Conservation (phyloP, 2,888 invertebrate species). For the Galerucella calmariensis region DNA sequence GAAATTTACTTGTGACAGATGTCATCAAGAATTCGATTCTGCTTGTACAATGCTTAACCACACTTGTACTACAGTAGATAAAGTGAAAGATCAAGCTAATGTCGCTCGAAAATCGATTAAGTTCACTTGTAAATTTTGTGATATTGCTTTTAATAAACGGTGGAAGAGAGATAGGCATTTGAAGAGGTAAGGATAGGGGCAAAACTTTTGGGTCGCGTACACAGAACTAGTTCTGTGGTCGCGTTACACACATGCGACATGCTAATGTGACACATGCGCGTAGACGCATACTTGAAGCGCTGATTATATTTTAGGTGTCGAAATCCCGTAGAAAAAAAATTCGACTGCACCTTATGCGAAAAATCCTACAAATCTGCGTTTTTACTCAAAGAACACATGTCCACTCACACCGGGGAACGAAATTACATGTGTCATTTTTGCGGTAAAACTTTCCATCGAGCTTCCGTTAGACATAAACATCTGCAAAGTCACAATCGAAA, state of each 20-base stretch:
- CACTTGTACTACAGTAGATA: not conserved
- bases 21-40: not conserved
- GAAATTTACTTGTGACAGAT: slow-evolving; percentile 8
- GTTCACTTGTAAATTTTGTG: not conserved
- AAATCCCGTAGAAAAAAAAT: not conserved
- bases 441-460: slow-evolving; percentile 54
- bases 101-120: not conserved
- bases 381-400: slow-evolving; percentile 56
- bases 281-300: not conserved
- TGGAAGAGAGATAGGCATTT: not conserved
- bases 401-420: slow-evolving; percentile 56
- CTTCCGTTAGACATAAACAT: slow-evolving; percentile 55
- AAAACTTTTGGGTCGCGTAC: too few species aligned
- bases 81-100: not conserved
- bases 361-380: slow-evolving; percentile 55
- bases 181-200: not conserved
- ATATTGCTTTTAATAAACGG: not conserved
- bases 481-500: slow-evolving; percentile 53
- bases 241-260: too few species aligned
- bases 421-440: slow-evolving; percentile 55
- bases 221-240: too few species aligned
- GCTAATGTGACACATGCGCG: too few species aligned
- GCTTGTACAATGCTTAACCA: not conserved
- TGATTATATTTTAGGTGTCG: not conserved
- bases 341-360: slow-evolving; percentile 33